These are phyloP conservation scores for Tetramorium parvispinum DNA, from an alignment of 1,140 invertebrate genomes.

Conservation along the genomic window DNA sequence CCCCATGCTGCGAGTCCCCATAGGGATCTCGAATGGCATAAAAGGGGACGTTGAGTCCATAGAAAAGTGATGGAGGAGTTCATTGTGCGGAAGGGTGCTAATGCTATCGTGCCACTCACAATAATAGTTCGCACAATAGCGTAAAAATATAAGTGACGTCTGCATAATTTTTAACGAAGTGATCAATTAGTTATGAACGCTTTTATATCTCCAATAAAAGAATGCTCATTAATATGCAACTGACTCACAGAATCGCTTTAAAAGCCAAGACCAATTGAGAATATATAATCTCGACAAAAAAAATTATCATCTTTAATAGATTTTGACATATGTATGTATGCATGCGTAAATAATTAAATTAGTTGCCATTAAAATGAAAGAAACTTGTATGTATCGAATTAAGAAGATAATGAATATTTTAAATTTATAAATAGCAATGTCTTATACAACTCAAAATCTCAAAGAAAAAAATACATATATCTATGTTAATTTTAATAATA, in stretches of 20 bases:
- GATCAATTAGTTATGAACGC: constrained; percentile 19
- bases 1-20: constrained; percentile 32
- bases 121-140: background rate
- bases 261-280: background rate
- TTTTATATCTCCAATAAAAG: background rate
- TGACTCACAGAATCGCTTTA: background rate
- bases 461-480: too few relatives aligned
- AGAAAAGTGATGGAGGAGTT: constrained; percentile 62
- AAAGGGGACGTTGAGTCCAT: constrained; percentile 60
- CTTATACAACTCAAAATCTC: too few relatives aligned
- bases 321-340: background rate
- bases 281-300: background rate
- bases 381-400: background rate
- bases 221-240: background rate
- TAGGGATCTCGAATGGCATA: constrained; percentile 47
- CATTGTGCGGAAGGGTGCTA: constrained; percentile 41
- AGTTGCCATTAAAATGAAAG: background rate
- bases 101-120: constrained; percentile 38
- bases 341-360: background rate
- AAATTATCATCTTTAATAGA: background rate
- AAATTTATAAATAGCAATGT: background rate
- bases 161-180: background rate
- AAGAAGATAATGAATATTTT: background rate
- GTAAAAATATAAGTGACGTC: constrained; percentile 60
- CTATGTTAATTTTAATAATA: too few relatives aligned